These are phyloP conservation scores for Aspidoscelis tigris DNA, from an alignment of 2,113 vertebrate genomes.

Conservation along the genomic window DNA sequence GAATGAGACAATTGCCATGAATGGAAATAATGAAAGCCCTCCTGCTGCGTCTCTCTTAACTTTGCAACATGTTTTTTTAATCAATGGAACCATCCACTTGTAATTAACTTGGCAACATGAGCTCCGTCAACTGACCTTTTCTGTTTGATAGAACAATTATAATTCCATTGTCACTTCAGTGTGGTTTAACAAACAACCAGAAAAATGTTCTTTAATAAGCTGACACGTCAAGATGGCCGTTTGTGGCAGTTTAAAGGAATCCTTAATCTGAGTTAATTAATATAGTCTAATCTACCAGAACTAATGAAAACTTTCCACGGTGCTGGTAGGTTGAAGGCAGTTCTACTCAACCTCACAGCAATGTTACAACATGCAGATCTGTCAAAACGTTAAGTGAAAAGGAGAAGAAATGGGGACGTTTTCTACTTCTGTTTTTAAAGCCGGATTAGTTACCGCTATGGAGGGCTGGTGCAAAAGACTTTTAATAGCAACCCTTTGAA, in stretches of 20 bases:
- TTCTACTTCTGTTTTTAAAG: background rate
- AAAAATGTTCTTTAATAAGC: slow-evolving; percentile 59
- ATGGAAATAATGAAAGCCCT: background rate
- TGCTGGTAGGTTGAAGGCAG: slow-evolving; percentile 34
- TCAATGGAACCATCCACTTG: slow-evolving; percentile 45
- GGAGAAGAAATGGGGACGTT: slow-evolving; percentile 4
- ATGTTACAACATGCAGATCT: background rate
- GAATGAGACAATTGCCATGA: background rate
- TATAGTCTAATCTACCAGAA: slow-evolving; percentile 57
- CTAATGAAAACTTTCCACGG: slow-evolving; percentile 61
- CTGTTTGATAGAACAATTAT: slow-evolving; percentile 57
- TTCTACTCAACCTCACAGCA: slow-evolving; percentile 7
- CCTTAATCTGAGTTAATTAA: slow-evolving; percentile 68
- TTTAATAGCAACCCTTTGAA: too few species aligned
- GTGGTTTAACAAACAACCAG: slow-evolving; percentile 60
- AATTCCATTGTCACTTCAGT: slow-evolving; percentile 57
- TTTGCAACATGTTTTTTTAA: slow-evolving; percentile 44
- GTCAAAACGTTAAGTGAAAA: background rate
- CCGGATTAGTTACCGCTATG: too few species aligned
- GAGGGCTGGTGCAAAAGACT: too few species aligned
- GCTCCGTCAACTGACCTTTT: slow-evolving; percentile 51
- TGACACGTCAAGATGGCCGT: slow-evolving; percentile 40
- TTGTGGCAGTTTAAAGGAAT: slow-evolving; percentile 50
- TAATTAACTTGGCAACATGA: slow-evolving; percentile 61
- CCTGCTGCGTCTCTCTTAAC: slow-evolving; percentile 19